Percentiles rank a stretch among this genome's conserved stretches.
phyloP scores from a whole-genome alignment of 2,888 invertebrate genomes.

The Cheilosia soror region DNA sequence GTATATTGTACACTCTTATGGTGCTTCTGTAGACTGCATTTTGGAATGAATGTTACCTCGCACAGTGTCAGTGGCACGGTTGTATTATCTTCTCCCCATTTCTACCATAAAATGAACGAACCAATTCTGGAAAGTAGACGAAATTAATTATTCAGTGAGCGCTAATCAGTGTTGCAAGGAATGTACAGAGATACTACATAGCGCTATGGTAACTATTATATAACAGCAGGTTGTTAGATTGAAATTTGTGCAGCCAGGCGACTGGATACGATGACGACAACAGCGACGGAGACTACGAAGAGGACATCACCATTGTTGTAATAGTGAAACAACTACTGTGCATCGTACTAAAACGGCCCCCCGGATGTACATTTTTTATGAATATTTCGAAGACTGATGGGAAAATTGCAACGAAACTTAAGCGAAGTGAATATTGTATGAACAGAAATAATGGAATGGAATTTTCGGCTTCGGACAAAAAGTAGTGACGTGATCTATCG shows the following conservation, averaged over 20 bases:
- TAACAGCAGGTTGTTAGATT: slow-evolving; percentile 24
- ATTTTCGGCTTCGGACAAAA: slow-evolving; percentile 56
- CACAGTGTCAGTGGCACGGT: not conserved
- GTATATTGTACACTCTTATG: not conserved
- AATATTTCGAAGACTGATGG: slow-evolving; percentile 69
- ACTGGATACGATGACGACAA: slow-evolving; percentile 27
- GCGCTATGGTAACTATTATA: slow-evolving; percentile 35
- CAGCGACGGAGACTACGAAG: slow-evolving; percentile 22
- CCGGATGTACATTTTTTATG: slow-evolving; percentile 64
- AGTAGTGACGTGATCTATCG: slow-evolving; percentile 36
- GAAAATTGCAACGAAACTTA: slow-evolving; percentile 66
- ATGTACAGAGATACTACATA: not conserved
- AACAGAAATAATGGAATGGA: slow-evolving; percentile 61
- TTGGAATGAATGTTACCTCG: slow-evolving; percentile 21
- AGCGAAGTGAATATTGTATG: slow-evolving; percentile 61
- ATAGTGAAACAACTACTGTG: slow-evolving; percentile 21
- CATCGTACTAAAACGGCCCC: slow-evolving; percentile 42
- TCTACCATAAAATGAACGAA: slow-evolving; percentile 20
- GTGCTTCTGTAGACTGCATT: not conserved
- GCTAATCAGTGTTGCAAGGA: slow-evolving; percentile 53
- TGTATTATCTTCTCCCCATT: not conserved
- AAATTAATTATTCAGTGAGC: slow-evolving; percentile 61
- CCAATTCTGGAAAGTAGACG: slow-evolving; percentile 40
- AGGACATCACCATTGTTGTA: slow-evolving; percentile 52
- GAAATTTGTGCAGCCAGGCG: slow-evolving; percentile 43